Base-by-base conservation (phyloP, 2,888 invertebrate genomes). In the Myathropa florea region DNA sequence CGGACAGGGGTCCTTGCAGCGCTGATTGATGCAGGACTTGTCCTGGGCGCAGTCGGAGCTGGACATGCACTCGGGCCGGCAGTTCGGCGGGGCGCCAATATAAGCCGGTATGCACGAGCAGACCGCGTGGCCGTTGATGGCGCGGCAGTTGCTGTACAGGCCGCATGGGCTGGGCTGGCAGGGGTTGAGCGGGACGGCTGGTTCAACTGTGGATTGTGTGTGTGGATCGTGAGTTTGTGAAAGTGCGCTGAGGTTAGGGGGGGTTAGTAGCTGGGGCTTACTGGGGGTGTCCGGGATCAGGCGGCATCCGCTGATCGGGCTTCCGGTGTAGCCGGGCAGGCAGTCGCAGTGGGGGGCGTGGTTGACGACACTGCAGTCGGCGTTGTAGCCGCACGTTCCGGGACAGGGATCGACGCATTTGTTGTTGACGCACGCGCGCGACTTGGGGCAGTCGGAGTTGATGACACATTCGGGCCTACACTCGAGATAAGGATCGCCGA, bases 401-500 rank as follows among this genome's bases (percentile, higher is more conserved):
- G 95, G 95, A 90, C 97, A 97, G 10, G 97, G 97, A 93, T 97
- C 96, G 89, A 94, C 94, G 91, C 97, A 97, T 93, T 96, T 97
- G 89, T 95, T 95, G 91, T 95, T 95, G 75, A 94, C 94, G 89
- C 96, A 96, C 24, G 96, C 95, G 89, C 94, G 94, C 71, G 94
- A 94, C 77, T 93, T 93, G 61, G 94, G 92, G 90, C 96, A 96
- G 89, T 96, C 95, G 1, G 95, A 93, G 90, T 95, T 95, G 67
- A 94, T 93, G 14, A 94, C 93, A 90, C 96, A 96, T 92, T 96
- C 95, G 1, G 95, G 95, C 85, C 95, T 93, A 91, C 96, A 95
- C 79, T 94, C 94, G 30, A 94, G 94, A 89, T 94, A 94, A 33
- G 96, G 95, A 90, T 95, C 94, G 46, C 95, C 95, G 72, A 94